Evolutionary conservation across 1,140 invertebrate species (phyloP).

Genomic region (Galleria mellonella): DNA sequence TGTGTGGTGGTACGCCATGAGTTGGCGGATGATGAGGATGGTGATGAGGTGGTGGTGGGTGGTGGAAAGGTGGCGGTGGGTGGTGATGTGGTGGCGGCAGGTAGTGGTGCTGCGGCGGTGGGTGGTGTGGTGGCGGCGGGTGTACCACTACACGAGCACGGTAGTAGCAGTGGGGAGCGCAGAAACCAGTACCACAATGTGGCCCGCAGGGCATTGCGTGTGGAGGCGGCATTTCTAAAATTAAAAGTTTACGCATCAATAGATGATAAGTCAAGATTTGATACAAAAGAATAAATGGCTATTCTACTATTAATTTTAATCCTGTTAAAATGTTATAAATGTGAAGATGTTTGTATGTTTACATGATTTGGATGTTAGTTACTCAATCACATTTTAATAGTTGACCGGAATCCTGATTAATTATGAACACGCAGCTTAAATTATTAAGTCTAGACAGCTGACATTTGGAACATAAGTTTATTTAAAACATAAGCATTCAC

Average conservation of each 20-base stretch:
- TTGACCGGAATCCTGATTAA: too few relatives aligned
- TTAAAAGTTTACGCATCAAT: background rate
- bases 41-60: slow-evolving; percentile 29
- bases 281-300: too few relatives aligned
- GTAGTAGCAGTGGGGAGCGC: slow-evolving; percentile 44
- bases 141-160: slow-evolving; percentile 24
- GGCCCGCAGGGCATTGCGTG: slow-evolving; percentile 47
- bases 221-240: slow-evolving; percentile 52
- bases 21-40: slow-evolving; percentile 13
- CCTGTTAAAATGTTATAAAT: too few relatives aligned
- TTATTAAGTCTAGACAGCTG: too few relatives aligned
- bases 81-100: background rate
- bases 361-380: too few relatives aligned
- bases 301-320: too few relatives aligned
- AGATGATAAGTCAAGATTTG: too few relatives aligned
- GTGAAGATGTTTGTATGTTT: too few relatives aligned
- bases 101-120: background rate
- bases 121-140: slow-evolving; percentile 32
- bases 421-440: too few relatives aligned
- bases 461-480: too few relatives aligned
- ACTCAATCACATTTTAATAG: too few relatives aligned
- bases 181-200: slow-evolving; percentile 42
- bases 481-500: too few relatives aligned
- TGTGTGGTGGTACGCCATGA: slow-evolving; percentile 21
- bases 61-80: slow-evolving; percentile 37